Conservation (phyloP, 1,140 invertebrate genomes). For the Drosophila kikkawai region DNA sequence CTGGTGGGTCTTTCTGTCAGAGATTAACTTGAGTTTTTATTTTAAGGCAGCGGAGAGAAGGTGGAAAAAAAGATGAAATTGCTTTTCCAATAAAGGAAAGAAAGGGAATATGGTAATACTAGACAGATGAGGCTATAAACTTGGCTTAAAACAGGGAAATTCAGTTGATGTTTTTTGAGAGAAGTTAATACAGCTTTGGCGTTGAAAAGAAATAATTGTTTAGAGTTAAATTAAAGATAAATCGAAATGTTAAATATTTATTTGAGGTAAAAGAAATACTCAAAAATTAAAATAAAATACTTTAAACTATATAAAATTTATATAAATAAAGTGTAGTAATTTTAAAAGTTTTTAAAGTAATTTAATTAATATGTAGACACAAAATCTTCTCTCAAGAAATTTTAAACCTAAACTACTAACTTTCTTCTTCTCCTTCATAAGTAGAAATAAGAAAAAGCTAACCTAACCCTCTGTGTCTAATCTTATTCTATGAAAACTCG, state of each 20-base stretch:
- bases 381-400: too few species aligned
- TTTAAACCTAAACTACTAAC: neutral
- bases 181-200: neutral
- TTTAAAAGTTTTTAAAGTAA: neutral
- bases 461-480: slow-evolving; percentile 13
- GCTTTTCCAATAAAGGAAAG: neutral
- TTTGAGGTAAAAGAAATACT: neutral
- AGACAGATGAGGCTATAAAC: neutral
- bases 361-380: too few species aligned
- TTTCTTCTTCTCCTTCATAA: neutral
- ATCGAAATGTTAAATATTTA: neutral
- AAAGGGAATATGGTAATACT: slow-evolving; percentile 9
- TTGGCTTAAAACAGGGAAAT: neutral
- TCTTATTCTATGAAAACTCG: slow-evolving; percentile 25
- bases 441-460: slow-evolving; percentile 29
- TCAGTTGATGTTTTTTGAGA: neutral
- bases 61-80: slow-evolving; percentile 26
- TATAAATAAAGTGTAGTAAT: neutral
- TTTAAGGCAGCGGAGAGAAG: slow-evolving; percentile 9
- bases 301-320: neutral
- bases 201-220: neutral
- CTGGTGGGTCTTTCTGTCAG: slow-evolving; percentile 33
- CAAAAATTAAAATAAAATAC: neutral
- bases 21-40: slow-evolving; percentile 33
- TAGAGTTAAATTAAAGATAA: too few species aligned